These are phyloP conservation scores for Liopterus haemorrhoidalis DNA, from an alignment of 2,888 invertebrate genomes.

Conservation along the genomic window DNA sequence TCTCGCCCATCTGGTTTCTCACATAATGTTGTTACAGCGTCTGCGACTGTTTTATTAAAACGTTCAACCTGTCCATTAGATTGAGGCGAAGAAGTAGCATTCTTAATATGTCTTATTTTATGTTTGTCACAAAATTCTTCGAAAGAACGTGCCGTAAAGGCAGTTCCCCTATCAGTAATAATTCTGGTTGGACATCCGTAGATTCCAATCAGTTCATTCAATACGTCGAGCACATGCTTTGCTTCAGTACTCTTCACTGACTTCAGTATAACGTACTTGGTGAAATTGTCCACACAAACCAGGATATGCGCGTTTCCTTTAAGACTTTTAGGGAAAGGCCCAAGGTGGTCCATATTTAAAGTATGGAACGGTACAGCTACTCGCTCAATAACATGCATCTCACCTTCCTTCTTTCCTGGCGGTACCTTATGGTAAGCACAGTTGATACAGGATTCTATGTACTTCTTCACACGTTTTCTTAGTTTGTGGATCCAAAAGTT, in stretches of 20 bases:
- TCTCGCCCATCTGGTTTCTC: constrained; percentile 23
- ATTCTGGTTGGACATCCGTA: constrained; percentile 30
- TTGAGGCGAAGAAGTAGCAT: constrained; percentile 25
- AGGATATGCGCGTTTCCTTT: constrained; percentile 27
- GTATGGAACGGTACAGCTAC: too few relatives aligned
- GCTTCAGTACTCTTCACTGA: constrained; percentile 26
- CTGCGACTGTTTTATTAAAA: too few relatives aligned
- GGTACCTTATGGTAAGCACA: too few relatives aligned
- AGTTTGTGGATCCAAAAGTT: too few relatives aligned
- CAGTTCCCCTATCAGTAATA: constrained; percentile 31
- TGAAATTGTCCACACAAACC: constrained; percentile 30
- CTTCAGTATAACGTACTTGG: constrained; percentile 30
- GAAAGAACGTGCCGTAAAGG: constrained; percentile 31
- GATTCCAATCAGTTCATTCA: constrained; percentile 22
- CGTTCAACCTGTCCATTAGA: constrained; percentile 33
- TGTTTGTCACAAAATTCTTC: constrained; percentile 26
- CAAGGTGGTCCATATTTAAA: constrained; percentile 34
- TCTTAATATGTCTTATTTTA: constrained; percentile 29
- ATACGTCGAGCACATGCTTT: constrained; percentile 19
- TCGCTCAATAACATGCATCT: too few relatives aligned
- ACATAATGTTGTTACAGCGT: constrained; percentile 24
- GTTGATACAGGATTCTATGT: too few relatives aligned
- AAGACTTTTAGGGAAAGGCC: constrained; percentile 27
- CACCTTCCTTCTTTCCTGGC: too few relatives aligned
- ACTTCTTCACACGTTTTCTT: too few relatives aligned